phyloP scores from a whole-genome alignment of 2,797 vertebrate species.

The Sorex maritimensis region DNA sequence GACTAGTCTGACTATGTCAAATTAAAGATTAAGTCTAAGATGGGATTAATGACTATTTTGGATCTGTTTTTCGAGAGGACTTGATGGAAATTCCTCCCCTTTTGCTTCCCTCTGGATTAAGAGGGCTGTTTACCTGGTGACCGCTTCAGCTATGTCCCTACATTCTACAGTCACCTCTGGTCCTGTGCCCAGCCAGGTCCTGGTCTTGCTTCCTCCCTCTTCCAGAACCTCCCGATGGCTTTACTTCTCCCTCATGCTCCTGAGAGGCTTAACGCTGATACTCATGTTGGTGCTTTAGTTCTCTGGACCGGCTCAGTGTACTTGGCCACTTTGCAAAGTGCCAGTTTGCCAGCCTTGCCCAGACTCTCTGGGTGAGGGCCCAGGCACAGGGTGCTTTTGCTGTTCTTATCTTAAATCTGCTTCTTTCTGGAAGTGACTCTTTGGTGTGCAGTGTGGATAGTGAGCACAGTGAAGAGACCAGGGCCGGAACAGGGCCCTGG shows the following conservation, averaged over 20 bases:
- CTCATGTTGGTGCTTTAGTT: not conserved
- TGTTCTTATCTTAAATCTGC: not conserved
- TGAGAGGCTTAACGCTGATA: not conserved
- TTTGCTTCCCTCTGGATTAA: not conserved
- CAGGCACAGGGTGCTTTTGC: not conserved
- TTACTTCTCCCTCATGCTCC: not conserved
- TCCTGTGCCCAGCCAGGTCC: not conserved
- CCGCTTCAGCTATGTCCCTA: not conserved
- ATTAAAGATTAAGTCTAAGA: constrained; percentile 35
- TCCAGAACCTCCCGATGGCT: not conserved
- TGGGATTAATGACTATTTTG: not conserved
- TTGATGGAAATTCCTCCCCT: not conserved
- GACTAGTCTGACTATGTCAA: constrained; percentile 1
- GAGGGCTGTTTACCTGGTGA: not conserved
- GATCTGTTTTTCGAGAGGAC: constrained; percentile 6
- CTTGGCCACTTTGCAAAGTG: not conserved
- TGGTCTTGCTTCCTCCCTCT: not conserved
- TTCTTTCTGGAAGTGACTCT: not conserved
- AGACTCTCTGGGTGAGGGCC: not conserved
- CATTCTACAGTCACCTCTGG: not conserved
- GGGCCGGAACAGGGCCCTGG: not conserved
- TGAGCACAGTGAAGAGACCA: not conserved
- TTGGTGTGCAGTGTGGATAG: not conserved
- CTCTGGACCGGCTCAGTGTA: not conserved
- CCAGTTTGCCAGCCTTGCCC: not conserved